These are phyloP conservation scores for Eupithecia subumbrata DNA, from an alignment of 2,888 invertebrate species.

Conservation along the genomic window DNA sequence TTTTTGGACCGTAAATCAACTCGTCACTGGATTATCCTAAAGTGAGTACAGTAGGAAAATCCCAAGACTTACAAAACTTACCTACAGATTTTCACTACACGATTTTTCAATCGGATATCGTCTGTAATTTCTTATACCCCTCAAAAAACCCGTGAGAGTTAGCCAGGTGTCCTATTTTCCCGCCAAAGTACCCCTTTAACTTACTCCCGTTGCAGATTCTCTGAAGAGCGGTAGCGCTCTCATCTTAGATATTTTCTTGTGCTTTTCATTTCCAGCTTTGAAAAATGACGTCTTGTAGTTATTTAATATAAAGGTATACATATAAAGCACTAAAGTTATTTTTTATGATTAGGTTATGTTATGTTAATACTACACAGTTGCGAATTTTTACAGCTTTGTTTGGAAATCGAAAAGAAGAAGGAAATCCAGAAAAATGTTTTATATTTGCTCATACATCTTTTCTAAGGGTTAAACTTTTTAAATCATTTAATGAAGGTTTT, in stretches of 20 bases:
- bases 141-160: conserved; percentile 57
- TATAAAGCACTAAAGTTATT: too few relatives aligned
- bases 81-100: conserved; percentile 43
- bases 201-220: conserved; percentile 43
- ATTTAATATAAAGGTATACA: too few relatives aligned
- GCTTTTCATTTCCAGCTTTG: background rate
- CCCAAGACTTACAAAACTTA: conserved; percentile 1
- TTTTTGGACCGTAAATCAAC: too few relatives aligned
- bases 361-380: too few relatives aligned
- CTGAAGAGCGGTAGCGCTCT: background rate
- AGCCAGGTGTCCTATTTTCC: conserved; percentile 50
- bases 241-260: background rate
- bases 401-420: too few relatives aligned
- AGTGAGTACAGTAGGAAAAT: background rate
- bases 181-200: conserved; percentile 54
- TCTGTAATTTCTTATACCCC: conserved; percentile 52
- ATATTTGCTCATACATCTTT: too few relatives aligned
- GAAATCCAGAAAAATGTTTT: too few relatives aligned
- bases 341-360: too few relatives aligned
- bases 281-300: background rate
- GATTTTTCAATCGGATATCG: conserved; percentile 57
- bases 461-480: too few relatives aligned
- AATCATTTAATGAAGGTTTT: too few relatives aligned
- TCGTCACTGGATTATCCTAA: too few relatives aligned
- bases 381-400: too few relatives aligned